Base-by-base conservation (phyloP, 2,797 vertebrate species). In the Phrynocephalus forsythii region DNA sequence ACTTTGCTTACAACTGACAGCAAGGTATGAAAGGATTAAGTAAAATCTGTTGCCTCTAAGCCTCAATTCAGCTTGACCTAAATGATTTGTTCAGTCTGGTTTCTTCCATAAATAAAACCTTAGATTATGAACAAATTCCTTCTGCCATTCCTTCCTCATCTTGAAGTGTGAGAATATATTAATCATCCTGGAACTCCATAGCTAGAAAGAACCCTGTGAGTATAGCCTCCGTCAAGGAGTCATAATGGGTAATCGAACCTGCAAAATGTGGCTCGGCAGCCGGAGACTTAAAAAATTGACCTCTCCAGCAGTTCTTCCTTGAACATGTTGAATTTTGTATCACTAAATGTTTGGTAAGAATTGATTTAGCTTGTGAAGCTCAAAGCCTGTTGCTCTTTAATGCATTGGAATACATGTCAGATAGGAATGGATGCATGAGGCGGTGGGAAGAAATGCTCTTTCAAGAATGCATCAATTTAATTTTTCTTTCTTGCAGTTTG, bases 111-210 rank as follows among this genome's bases (percentile, higher is more conserved):
- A 76, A 11, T 76, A 82, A 87, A 86, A 52, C 48, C 30, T 18
- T 60, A 38, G 44, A 85, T 85, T 77, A 78, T 22, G 87, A 79
- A 33, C 38, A n/a, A 87, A 75, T 69, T 77, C 78, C 16, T 52
- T 88, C 66, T 68, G 71, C 44, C 66, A 79, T 69, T 82, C 38
- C 33, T 7, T 38, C 38, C 33, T 33, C 33, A 33, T 33, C 33
- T 33, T 33, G 33, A 33, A 33, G 33, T 33, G 33, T 33, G 33
- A 52, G 52, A 7, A 11, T 52, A 11, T 52, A 6, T 52, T 52
- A 52, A 52, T 52, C 52, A 52, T 52, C 52, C 11, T 52, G 11
- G 11, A 52, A 52, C 52, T 56, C 8, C 52, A 9, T 8, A 56
- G 52, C 52, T 56, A 56, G 52, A 56, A 56, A 13, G 52, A 13